Evolutionary conservation across 2,888 invertebrate genomes (phyloP).

Genomic region (Balanococcus diminutus): DNA sequence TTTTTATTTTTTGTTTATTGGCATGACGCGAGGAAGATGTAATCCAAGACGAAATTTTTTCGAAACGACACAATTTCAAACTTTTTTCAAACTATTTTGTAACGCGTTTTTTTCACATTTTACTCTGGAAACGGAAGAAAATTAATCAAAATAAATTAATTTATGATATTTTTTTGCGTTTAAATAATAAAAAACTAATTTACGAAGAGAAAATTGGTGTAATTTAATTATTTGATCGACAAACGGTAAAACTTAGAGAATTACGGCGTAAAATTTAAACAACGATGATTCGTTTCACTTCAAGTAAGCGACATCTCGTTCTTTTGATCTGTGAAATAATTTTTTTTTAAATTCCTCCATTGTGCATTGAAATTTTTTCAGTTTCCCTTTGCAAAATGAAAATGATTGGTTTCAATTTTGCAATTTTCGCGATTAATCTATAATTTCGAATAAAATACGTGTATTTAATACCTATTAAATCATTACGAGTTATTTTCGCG

Average conservation of each 20-base stretch:
- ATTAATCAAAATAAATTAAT: background rate
- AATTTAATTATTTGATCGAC: background rate
- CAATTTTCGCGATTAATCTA: too few relatives aligned
- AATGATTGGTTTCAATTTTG: background rate
- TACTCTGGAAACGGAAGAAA: background rate
- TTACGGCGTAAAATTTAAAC: background rate
- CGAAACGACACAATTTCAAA: background rate
- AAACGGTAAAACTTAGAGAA: background rate
- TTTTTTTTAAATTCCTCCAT: background rate
- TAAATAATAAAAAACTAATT: background rate
- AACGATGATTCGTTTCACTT: background rate
- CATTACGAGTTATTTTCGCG: background rate
- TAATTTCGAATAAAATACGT: background rate
- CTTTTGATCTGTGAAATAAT: background rate
- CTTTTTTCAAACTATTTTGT: background rate
- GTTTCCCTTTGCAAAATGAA: background rate
- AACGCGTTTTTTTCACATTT: background rate
- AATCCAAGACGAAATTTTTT: background rate
- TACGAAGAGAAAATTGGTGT: background rate
- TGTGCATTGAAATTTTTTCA: background rate
- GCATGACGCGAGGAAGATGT: background rate
- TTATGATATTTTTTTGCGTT: background rate
- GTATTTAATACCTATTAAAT: background rate
- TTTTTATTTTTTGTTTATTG: background rate
- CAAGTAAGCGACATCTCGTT: background rate